Percentiles rank a stretch among this genome's conserved stretches.
Conservation (phyloP, 2,888 invertebrate genomes). For the Perdita meconis region DNA sequence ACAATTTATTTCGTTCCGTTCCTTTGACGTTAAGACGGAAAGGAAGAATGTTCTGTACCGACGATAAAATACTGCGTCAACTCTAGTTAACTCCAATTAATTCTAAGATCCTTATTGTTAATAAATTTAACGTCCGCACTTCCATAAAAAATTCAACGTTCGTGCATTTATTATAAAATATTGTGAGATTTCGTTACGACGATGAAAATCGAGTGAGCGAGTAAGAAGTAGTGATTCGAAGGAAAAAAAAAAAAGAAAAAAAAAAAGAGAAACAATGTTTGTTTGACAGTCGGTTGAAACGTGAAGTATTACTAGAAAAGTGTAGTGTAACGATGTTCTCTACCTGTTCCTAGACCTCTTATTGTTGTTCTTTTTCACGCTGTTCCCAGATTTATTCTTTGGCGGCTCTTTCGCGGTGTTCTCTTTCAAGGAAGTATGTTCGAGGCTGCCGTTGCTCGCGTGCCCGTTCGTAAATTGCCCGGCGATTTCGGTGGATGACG, state of each 20-base stretch:
- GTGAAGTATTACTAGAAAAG: neutral
- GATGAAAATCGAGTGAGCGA: constrained; percentile 3
- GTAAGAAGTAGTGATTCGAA: constrained; percentile 9
- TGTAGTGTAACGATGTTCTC: constrained; percentile 79
- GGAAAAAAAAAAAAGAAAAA: no score
- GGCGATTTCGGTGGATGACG: constrained; percentile 74
- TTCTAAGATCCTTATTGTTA: constrained; percentile 15
- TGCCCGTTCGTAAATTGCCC: constrained; percentile 81
- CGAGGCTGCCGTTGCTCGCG: constrained; percentile 86
- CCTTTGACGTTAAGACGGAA: neutral
- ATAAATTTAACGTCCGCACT: neutral
- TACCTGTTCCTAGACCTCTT: constrained; percentile 94
- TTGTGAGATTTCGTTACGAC: constrained; percentile 28
- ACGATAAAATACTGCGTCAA: neutral
- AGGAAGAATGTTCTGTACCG: neutral
- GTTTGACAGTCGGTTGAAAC: neutral
- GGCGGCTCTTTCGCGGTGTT: constrained; percentile 84
- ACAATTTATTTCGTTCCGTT: neutral
- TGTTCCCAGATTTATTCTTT: constrained; percentile 83
- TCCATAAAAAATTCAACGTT: neutral
- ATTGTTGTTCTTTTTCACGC: constrained; percentile 91
- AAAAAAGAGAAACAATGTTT: no score
- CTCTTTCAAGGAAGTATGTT: constrained; percentile 86
- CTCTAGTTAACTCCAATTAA: neutral
- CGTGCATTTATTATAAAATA: constrained; percentile 35